Conservation (phyloP, 2,113 vertebrate species). For the Scolopax mira region DNA sequence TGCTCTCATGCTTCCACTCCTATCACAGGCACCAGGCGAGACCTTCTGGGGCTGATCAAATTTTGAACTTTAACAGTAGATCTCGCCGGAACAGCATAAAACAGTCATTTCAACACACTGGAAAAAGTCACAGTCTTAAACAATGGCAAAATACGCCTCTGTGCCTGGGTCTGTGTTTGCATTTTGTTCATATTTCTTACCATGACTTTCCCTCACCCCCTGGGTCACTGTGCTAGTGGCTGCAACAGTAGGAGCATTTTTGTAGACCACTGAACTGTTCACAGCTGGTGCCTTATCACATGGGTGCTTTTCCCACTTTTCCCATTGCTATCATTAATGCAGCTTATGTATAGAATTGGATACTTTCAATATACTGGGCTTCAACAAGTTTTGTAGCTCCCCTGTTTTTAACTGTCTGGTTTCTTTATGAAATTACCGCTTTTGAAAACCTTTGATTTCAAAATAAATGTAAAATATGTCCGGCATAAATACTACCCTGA, state of each 20-base stretch:
- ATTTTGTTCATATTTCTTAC: not conserved
- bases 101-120: not conserved
- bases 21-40: not conserved
- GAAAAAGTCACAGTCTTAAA: not conserved
- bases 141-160: not conserved
- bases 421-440: not conserved
- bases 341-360: not conserved
- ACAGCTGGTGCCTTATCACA: conserved; percentile 17
- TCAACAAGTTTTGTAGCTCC: not conserved
- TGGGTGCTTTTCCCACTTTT: not conserved
- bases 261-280: not conserved
- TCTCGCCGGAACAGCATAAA: not conserved
- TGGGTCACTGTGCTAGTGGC: not conserved
- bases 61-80: not conserved
- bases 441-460: not conserved
- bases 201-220: not conserved
- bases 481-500: not conserved
- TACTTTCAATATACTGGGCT: not conserved
- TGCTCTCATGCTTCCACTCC: not conserved
- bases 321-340: not conserved
- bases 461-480: not conserved
- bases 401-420: not conserved
- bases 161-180: not conserved
- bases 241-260: conserved; percentile 15
- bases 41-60: not conserved